These are phyloP conservation scores for Todiramphus saurophagus DNA, from an alignment of 2,113 vertebrate species.

Conservation along the genomic window DNA sequence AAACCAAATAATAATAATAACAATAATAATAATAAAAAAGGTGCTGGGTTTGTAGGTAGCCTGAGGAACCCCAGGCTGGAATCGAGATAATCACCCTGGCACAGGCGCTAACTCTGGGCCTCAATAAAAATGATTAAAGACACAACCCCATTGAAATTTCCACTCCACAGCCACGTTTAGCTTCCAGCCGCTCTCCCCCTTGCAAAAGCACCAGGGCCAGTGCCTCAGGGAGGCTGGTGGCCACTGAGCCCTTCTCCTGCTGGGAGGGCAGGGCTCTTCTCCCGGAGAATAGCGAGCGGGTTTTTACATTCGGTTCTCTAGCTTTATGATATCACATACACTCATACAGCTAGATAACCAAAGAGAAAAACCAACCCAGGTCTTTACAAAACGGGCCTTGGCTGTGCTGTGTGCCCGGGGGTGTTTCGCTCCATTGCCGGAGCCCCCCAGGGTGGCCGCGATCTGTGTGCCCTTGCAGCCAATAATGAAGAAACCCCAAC, in stretches of 20 bases:
- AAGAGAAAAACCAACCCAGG: constrained; percentile 92
- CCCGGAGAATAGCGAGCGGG: constrained; percentile 71
- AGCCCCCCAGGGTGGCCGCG: background rate
- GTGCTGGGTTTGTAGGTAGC: background rate
- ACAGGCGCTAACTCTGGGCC: background rate
- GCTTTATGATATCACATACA: constrained; percentile 98
- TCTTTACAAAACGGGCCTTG: background rate
- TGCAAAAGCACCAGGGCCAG: background rate
- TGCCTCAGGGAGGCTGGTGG: background rate
- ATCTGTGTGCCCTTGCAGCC: accelerated
- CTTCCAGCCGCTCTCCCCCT: background rate
- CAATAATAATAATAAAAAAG: no score
- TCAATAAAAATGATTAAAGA: background rate
- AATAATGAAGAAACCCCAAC: accelerated
- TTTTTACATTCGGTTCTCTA: constrained; percentile 99
- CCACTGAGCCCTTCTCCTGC: background rate
- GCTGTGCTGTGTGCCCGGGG: accelerated
- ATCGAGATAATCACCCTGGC: background rate
- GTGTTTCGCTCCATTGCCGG: accelerated
- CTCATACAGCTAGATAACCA: constrained; percentile 99
- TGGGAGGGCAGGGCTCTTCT: background rate
- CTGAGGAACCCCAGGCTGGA: background rate
- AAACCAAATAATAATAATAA: background rate
- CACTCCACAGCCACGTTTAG: background rate
- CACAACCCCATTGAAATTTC: background rate